Conservation (phyloP, 2,113 vertebrate genomes). For the Semicossyphus pulcher region DNA sequence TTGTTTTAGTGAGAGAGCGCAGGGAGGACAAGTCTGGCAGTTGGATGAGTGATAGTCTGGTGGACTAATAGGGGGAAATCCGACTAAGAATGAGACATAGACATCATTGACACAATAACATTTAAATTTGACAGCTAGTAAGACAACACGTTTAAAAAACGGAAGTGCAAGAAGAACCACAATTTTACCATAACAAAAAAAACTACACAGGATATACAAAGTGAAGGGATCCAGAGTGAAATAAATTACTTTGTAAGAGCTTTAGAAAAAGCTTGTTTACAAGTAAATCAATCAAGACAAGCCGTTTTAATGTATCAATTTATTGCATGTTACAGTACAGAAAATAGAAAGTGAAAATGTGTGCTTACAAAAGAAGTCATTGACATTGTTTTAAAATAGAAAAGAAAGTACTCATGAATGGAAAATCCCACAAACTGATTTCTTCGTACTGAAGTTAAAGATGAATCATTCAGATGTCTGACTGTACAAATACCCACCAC, state of each 20-base stretch:
- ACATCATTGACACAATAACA: neutral
- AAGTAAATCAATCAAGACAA: neutral
- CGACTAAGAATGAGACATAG: neutral
- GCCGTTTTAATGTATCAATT: slow-evolving; percentile 86
- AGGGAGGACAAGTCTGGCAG: neutral
- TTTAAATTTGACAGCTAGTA: neutral
- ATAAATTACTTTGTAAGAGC: neutral
- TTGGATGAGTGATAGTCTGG: neutral
- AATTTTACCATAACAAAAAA: slow-evolving; percentile 12
- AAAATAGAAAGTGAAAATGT: slow-evolving; percentile 89
- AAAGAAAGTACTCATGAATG: slow-evolving; percentile 72
- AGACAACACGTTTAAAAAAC: slow-evolving; percentile 27
- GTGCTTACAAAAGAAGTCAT: slow-evolving; percentile 78
- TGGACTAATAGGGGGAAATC: neutral
- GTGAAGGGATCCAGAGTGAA: slow-evolving; percentile 16
- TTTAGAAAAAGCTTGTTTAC: neutral
- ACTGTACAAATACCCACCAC: neutral
- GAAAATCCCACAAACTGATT: slow-evolving; percentile 31
- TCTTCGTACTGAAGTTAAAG: slow-evolving; percentile 29
- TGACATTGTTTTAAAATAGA: slow-evolving; percentile 68
- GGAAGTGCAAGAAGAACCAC: slow-evolving; percentile 56
- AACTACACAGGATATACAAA: slow-evolving; percentile 41
- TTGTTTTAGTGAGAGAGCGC: neutral
- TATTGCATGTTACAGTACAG: slow-evolving; percentile 95
- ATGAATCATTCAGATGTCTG: slow-evolving; percentile 59